Base-by-base conservation (phyloP, 2,797 vertebrate species). In the Myripristis jacobus region DNA sequence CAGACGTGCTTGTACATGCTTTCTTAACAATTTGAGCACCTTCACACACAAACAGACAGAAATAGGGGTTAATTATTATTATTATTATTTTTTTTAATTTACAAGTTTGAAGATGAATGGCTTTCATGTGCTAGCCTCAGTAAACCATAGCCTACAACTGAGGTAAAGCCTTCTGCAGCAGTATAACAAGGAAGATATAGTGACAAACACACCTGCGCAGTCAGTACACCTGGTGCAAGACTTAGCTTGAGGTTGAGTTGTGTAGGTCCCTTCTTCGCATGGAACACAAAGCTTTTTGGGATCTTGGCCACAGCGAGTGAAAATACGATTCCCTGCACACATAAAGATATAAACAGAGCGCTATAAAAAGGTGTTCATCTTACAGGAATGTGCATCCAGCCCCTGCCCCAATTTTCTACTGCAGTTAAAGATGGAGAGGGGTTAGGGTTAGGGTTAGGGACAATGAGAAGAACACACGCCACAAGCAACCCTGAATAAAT, bases 121-220 rank as follows among this genome's bases (percentile, higher is more conserved):
- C 41, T 15, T 31, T 22, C 11, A 19, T 11, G 18, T 38, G 22
- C 16, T 18, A 24, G 13, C 15, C 15, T 16, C 13, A 15, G 3
- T 15, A 43, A 15, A 43, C 41, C 41, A 18, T 36, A 25, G n/a
- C n/a, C 2, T 15, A 19, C 22, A 7, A 3, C 2, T 16, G 41
- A 43, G 27, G 31, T 36, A 34, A 58, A 2, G 1, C 2, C 5
- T 9, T 4, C 8, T 31, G n/a, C 13, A 36, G 12, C 59, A 13
- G n/a, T 31, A 22, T 34, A 27, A 50, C 6, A 48, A 24, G 29
- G 36, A 18, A 6, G 12, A 13, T 31, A 5, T 18, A 24, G 22
- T 3, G 2, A 79, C 88, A 3, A 89, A 95, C 94, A 3, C 89
- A 95, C 94, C 93, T 70, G 60, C 38, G 66, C 94, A 95, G 52